Percentiles rank a stretch among this genome's conserved stretches.
Conservation (phyloP, 2,113 vertebrate species). For the Chamaetylas fuelleborni region DNA sequence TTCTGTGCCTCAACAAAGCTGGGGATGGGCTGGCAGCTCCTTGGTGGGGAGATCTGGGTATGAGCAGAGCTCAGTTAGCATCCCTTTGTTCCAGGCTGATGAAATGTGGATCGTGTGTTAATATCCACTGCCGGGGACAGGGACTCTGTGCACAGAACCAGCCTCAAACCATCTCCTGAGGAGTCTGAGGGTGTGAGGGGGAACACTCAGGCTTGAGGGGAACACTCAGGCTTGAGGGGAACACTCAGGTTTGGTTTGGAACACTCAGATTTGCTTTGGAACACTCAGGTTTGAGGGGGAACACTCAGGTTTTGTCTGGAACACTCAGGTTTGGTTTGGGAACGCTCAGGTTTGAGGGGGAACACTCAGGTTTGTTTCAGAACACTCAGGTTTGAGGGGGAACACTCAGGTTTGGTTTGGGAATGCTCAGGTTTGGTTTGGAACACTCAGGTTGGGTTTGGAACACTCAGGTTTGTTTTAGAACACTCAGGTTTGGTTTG, state of each 20-base stretch:
- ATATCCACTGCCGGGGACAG: background rate
- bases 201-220: background rate
- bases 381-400: no score
- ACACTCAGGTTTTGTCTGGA: no score
- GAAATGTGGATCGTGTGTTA: background rate
- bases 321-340: no score
- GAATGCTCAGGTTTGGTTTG: no score
- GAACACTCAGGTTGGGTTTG: no score
- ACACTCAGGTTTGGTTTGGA: background rate
- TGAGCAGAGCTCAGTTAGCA: background rate
- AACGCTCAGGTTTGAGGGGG: no score
- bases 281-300: background rate
- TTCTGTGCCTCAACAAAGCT: background rate
- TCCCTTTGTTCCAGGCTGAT: background rate
- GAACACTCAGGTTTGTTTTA: background rate
- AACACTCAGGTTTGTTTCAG: no score
- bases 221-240: no score
- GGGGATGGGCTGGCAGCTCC: background rate
- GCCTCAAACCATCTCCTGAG: background rate
- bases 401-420: no score
- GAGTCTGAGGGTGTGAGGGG: no score
- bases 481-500: fast-evolving
- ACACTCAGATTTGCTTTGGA: background rate
- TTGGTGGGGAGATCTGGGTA: background rate
- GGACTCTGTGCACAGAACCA: background rate